These are phyloP conservation scores for Labeo rohita DNA, from an alignment of 2,113 vertebrate species.

Conservation along the genomic window DNA sequence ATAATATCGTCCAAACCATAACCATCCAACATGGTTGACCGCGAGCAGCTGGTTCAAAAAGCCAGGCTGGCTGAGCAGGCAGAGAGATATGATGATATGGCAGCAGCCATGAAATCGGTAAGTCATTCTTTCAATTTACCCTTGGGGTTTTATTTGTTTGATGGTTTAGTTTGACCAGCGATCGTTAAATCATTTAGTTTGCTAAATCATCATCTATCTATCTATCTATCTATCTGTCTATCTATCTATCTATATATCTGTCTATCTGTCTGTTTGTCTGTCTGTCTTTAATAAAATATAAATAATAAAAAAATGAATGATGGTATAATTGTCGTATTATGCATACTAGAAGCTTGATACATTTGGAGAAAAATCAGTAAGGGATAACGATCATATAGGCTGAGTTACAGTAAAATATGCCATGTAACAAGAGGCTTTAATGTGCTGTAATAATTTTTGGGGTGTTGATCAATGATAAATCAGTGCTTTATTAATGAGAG, in stretches of 20 bases:
- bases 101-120: conserved; percentile 98
- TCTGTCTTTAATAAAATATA: background rate
- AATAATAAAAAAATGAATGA: background rate
- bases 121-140: conserved; percentile 69
- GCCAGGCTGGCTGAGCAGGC: conserved; percentile 98
- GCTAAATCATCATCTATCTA: background rate
- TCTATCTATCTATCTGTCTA: conserved; percentile 4
- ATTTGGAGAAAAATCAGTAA: background rate
- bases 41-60: conserved; percentile 99
- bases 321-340: background rate
- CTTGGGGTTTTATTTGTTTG: background rate
- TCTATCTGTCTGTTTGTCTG: background rate
- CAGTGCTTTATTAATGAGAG: conserved; percentile 21
- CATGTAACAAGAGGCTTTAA: background rate
- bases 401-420: background rate
- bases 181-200: background rate
- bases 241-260: background rate
- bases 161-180: background rate
- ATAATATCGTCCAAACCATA: conserved; percentile 58
- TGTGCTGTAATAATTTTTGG: background rate
- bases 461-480: conserved; percentile 23
- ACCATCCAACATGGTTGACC: conserved; percentile 87
- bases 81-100: conserved; percentile 98
- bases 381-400: background rate
- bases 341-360: background rate